Evolutionary conservation across 2,888 invertebrate species (phyloP).

Genomic region (Melanargia galathea): DNA sequence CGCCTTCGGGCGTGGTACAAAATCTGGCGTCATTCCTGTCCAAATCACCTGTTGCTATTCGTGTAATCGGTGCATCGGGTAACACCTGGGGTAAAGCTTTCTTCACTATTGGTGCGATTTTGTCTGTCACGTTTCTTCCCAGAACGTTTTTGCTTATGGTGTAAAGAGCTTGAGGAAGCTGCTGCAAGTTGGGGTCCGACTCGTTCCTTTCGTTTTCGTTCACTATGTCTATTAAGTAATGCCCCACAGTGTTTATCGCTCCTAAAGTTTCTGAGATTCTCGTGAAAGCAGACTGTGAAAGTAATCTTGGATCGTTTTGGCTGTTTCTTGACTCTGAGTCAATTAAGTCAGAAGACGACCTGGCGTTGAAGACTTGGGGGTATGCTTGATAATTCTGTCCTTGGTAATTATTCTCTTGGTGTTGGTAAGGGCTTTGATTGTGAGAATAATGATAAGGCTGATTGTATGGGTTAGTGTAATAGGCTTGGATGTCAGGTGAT

Average conservation of each 20-base stretch:
- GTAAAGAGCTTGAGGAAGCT: slow-evolving; percentile 87
- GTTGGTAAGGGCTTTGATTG: slow-evolving; percentile 49
- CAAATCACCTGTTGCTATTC: slow-evolving; percentile 70
- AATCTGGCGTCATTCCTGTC: slow-evolving; percentile 81
- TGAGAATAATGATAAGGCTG: slow-evolving; percentile 44
- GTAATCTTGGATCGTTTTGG: slow-evolving; percentile 75
- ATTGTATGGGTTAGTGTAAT: slow-evolving; percentile 44
- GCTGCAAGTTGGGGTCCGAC: slow-evolving; percentile 67
- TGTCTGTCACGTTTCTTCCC: slow-evolving; percentile 88
- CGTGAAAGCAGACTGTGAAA: slow-evolving; percentile 84
- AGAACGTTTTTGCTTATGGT: slow-evolving; percentile 91
- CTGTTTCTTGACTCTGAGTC: slow-evolving; percentile 54
- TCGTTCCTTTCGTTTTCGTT: slow-evolving; percentile 74
- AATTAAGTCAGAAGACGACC: slow-evolving; percentile 54
- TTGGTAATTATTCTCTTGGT: slow-evolving; percentile 29
- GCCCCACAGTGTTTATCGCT: slow-evolving; percentile 92
- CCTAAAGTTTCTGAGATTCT: slow-evolving; percentile 86
- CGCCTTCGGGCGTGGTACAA: slow-evolving; percentile 92
- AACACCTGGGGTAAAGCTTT: slow-evolving; percentile 71
- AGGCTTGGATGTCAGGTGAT: slow-evolving; percentile 57
- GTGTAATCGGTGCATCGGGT: slow-evolving; percentile 71
- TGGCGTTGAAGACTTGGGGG: slow-evolving; percentile 55
- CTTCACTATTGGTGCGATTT: slow-evolving; percentile 87
- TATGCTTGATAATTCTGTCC: slow-evolving; percentile 38
- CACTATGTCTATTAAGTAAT: slow-evolving; percentile 91